phyloP scores from a whole-genome alignment of 2,797 vertebrate genomes.

The Lutjanus argentimaculatus region DNA sequence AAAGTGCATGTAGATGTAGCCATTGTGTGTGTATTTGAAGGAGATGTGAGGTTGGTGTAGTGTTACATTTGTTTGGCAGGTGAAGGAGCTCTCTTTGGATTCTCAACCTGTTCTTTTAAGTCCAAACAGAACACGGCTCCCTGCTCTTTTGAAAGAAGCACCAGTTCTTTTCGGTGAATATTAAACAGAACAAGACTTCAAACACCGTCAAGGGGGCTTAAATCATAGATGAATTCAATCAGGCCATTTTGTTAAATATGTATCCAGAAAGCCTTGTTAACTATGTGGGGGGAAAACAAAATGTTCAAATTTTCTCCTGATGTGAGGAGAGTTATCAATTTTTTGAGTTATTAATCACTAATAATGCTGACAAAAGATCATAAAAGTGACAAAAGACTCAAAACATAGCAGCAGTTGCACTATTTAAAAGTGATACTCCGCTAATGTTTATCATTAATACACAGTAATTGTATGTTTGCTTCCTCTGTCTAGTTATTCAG shows the following conservation, averaged over 20 bases:
- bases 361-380: slow-evolving; percentile 52
- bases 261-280: slow-evolving; percentile 75
- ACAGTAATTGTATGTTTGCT: slow-evolving; percentile 25
- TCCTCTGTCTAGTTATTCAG: slow-evolving; percentile 33
- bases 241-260: slow-evolving; percentile 76
- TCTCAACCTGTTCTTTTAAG: slow-evolving; percentile 67
- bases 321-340: slow-evolving; percentile 58
- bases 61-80: slow-evolving; percentile 26
- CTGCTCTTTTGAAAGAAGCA: slow-evolving; percentile 67
- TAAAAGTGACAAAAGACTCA: slow-evolving; percentile 65
- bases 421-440: slow-evolving; percentile 39
- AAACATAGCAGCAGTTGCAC: slow-evolving; percentile 10
- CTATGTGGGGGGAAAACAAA: slow-evolving; percentile 62
- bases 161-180: slow-evolving; percentile 72
- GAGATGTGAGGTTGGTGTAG: not conserved
- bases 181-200: slow-evolving; percentile 80
- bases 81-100: slow-evolving; percentile 44
- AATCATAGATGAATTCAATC: slow-evolving; percentile 84
- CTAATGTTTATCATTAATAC: slow-evolving; percentile 33
- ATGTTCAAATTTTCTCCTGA: slow-evolving; percentile 73
- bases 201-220: slow-evolving; percentile 69
- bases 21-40: slow-evolving; percentile 29
- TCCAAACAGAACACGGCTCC: slow-evolving; percentile 66
- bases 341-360: slow-evolving; percentile 71
- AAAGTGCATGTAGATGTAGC: too few species aligned